Percentiles rank a stretch among this genome's conserved stretches.
These are phyloP conservation scores for Chrysomela aeneicollis DNA, from an alignment of 2,888 invertebrate species.

Conservation along the genomic window DNA sequence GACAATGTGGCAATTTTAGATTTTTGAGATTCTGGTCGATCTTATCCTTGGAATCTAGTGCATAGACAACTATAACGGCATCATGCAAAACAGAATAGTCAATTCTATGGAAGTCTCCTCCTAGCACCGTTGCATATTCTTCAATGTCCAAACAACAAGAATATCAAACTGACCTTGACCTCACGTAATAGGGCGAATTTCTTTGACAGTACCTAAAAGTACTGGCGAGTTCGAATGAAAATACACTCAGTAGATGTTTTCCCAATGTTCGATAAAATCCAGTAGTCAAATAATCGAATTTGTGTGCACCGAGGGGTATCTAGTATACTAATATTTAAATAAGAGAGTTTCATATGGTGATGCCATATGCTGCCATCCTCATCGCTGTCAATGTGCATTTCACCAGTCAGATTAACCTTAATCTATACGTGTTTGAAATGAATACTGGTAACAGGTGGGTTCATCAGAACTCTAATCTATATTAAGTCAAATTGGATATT, in stretches of 20 bases:
- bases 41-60: too few relatives aligned
- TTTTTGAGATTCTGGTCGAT: too few relatives aligned
- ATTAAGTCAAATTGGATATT: conserved; percentile 49
- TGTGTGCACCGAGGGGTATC: background rate
- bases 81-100: too few relatives aligned
- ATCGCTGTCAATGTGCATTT: conserved; percentile 49
- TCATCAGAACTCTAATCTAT: conserved; percentile 47
- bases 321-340: conserved; percentile 29
- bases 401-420: conserved; percentile 50
- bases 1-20: too few relatives aligned
- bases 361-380: conserved; percentile 51
- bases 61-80: too few relatives aligned
- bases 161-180: too few relatives aligned
- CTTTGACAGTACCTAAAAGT: too few relatives aligned
- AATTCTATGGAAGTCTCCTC: too few relatives aligned
- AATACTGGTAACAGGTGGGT: conserved; percentile 42
- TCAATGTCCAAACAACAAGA: too few relatives aligned
- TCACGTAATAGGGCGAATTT: too few relatives aligned
- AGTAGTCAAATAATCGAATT: background rate
- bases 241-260: background rate
- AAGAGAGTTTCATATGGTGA: conserved; percentile 36
- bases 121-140: too few relatives aligned
- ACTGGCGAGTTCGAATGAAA: background rate
- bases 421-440: conserved; percentile 46
- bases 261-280: background rate